Percentiles rank a stretch among this genome's conserved stretches.
Conservation (phyloP, 2,113 vertebrate species). For the Spilogale gracilis region DNA sequence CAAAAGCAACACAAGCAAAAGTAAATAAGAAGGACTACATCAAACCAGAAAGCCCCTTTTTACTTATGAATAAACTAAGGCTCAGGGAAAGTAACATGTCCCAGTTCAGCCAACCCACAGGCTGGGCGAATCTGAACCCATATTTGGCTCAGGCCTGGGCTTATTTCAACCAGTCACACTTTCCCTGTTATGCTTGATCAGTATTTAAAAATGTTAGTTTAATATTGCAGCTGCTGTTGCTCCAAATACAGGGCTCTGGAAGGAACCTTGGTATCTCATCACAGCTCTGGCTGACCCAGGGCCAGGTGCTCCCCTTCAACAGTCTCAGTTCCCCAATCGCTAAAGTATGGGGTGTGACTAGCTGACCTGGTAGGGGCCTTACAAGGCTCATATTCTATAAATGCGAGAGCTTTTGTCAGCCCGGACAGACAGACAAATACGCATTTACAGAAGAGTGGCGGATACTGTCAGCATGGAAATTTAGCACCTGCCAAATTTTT, state of each 20-base stretch:
- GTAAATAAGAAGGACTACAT: not conserved
- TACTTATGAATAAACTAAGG: not conserved
- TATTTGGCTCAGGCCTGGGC: not conserved
- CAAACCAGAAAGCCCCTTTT: not conserved
- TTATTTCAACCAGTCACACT: not conserved
- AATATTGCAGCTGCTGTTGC: not conserved
- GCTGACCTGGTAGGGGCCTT: not conserved
- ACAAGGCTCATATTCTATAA: not conserved
- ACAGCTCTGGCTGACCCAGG: not conserved
- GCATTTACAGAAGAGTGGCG: not conserved
- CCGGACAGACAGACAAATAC: not conserved
- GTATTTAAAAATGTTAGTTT: not conserved
- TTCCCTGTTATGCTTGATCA: not conserved
- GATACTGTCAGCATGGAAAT: slow-evolving; percentile 48
- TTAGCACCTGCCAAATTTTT: slow-evolving; percentile 54
- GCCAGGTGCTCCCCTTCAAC: not conserved
- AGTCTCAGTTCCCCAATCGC: not conserved
- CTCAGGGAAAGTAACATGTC: not conserved
- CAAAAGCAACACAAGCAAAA: not conserved
- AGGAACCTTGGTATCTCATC: not conserved
- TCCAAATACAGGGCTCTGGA: not conserved
- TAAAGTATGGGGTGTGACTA: not conserved
- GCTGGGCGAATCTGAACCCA: not conserved
- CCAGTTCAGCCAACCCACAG: not conserved
- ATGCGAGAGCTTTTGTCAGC: not conserved